Evolutionary conservation across 2,888 invertebrate genomes (phyloP).

Genomic region (Venusia cambrica): DNA sequence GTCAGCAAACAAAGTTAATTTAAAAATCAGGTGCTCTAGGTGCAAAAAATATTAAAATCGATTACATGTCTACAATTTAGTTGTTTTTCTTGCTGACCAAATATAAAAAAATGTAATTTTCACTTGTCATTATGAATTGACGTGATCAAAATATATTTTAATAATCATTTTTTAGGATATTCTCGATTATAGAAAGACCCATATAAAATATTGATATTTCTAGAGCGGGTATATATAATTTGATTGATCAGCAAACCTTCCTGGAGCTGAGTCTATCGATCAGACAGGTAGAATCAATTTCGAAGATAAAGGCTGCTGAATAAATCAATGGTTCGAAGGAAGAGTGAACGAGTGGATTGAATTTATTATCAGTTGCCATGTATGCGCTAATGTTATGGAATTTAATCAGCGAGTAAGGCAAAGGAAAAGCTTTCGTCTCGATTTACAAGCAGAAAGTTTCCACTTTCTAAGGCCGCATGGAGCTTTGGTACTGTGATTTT

Average conservation of each 20-base stretch:
- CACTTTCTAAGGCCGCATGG: slow-evolving; percentile 43
- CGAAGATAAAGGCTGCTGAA: slow-evolving; percentile 29
- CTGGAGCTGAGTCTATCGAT: slow-evolving; percentile 20
- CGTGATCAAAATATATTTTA: too few species aligned
- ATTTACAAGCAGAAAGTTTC: slow-evolving; percentile 58
- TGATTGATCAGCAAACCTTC: slow-evolving; percentile 24
- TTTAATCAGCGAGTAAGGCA: slow-evolving; percentile 55
- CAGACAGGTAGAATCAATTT: slow-evolving; percentile 24
- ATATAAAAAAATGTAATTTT: too few species aligned
- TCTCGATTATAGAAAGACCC: slow-evolving; percentile 1
- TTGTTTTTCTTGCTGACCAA: too few species aligned
- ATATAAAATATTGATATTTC: slow-evolving; percentile 1
- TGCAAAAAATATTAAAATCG: too few species aligned
- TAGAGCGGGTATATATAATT: slow-evolving; percentile 8
- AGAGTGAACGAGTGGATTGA: slow-evolving; percentile 49
- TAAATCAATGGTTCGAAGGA: slow-evolving; percentile 47
- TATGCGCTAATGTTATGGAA: slow-evolving; percentile 60
- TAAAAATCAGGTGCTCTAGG: too few species aligned
- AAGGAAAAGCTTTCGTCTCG: slow-evolving; percentile 48
- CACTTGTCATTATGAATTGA: too few species aligned
- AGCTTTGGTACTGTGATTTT: slow-evolving; percentile 41
- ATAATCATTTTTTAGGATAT: slow-evolving; percentile 10
- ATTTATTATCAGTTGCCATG: slow-evolving; percentile 57
- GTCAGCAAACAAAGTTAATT: too few species aligned
- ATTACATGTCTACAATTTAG: too few species aligned